Evolutionary conservation across 2,888 invertebrate species (phyloP), one percentile per base, ranked within the genome.

Genomic region (Himalopsyche anomala): DNA sequence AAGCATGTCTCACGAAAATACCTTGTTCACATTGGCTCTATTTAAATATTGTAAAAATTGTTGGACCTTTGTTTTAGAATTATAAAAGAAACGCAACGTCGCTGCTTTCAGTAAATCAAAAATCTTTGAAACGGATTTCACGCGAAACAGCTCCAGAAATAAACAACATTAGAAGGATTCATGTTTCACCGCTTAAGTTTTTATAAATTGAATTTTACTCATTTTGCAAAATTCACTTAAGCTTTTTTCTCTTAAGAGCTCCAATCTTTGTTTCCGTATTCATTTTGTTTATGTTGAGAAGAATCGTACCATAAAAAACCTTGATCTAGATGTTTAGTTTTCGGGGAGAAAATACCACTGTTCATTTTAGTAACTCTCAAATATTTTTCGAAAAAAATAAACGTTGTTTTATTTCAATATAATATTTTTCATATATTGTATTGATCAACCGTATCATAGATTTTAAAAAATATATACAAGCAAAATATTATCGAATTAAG

Each of bases 61-160:
- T 51, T 12, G 15, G 0, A 5, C 45, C 15, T 51, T 51, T 51
- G 51, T 51, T 15, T 51, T 15, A 12, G 15, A 51, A 51, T 51
- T 51, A 51, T 51, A 51, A 51, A 51, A 51, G 51, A 12, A 51
- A 51, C 51, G 51, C 51, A 51, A 51, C 38, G 19, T 36, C 38
- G 74, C 74, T 74, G 74, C 36, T 74, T 38, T 74, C 74, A 36
- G 74, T 74, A 74, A 74, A 74, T 74, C 74, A 74, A 74, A 74
- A 74, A 15, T 36, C 36, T 36, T 15, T 36, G 74, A 74, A 74
- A 38, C 12, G 74, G 36, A 36, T 74, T 28, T 74, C 74, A 36
- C 2, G 15, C 12, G 36, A 74, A 74, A 74, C 74, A 62, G 74
- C 74, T 38, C 74, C 15, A 62, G 12, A 74, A 74, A 36, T 74